These are phyloP conservation scores for Pandion haliaetus DNA, from an alignment of 2,113 vertebrate genomes.

Conservation along the genomic window DNA sequence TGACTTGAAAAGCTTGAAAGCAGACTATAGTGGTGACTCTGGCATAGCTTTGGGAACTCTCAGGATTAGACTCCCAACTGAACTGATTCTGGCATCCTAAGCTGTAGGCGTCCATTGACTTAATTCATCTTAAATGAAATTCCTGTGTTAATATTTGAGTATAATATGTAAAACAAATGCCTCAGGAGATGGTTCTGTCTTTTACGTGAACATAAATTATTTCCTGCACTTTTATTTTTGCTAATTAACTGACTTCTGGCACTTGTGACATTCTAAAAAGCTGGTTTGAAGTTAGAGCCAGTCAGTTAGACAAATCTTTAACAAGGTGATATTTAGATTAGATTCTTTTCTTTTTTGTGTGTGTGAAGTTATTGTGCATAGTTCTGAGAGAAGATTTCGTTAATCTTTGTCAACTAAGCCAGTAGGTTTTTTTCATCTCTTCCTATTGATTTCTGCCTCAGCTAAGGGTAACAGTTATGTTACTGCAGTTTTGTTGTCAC, in stretches of 20 bases:
- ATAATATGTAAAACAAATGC: not conserved
- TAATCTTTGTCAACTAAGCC: not conserved
- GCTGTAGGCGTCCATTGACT: not conserved
- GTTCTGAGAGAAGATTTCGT: not conserved
- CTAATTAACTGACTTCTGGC: not conserved
- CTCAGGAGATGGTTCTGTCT: not conserved
- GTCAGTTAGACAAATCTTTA: not conserved
- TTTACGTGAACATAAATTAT: not conserved
- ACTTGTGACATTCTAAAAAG: not conserved
- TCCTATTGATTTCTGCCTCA: not conserved
- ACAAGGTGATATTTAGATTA: not conserved
- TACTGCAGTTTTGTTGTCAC: not conserved
- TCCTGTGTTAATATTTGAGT: not conserved
- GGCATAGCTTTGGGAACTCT: not conserved
- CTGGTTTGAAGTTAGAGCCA: not conserved
- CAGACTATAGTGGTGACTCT: not conserved
- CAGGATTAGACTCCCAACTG: not conserved
- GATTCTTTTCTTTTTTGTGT: not conserved
- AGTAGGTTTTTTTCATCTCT: not conserved
- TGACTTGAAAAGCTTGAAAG: not conserved
- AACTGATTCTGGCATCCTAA: not conserved
- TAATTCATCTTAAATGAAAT: not conserved
- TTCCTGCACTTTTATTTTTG: not conserved
- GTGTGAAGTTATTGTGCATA: not conserved
- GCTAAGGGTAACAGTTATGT: not conserved